Base-by-base conservation (phyloP, 2,888 invertebrate genomes). In the Leucophora obtusa region DNA sequence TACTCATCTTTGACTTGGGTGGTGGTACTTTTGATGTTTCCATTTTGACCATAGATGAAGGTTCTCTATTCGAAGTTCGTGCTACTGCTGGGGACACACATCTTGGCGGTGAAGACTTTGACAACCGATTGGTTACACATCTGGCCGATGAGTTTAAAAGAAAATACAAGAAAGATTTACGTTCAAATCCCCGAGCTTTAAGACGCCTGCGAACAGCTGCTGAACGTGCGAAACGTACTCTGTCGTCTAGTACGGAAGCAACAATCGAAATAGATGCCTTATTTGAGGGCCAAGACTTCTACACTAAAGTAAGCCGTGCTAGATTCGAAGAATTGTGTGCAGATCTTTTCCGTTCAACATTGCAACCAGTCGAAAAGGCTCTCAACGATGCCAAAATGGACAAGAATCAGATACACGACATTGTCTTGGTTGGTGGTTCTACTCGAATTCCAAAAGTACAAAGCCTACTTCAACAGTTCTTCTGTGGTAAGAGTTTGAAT, bases 21-120 rank as follows among this genome's bases (percentile, higher is more conserved):
- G 98, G 98, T 88, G 79, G 97, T 85, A 97, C 97, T 84, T 98
- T 98, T 89, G 98, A 98, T 92, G 98, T 98, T 50, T 97, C 97
- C 82, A 96, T 98, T 87, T 92, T 98, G 85, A 97, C 97, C 84
- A 98, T 98, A 88, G 97, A 97, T 91, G 97, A 97, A 89, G 94
- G 97, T 91, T 87, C 87, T 0, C 93, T 95, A 86, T 97, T 97
- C 90, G 97, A 98, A 89, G 97, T 97, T 9, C 96, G 96, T 88
- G 95, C 97, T 7, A 98, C 97, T 21, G 96, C 96, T 80, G 97
- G 97, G 80, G 97, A 98, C 89, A 97, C 97, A 79, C 97, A 97
- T 88, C 93, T 97, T 91, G 97, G 96, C 85, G 96, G 97, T 83
- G 96, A 97, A 91, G 97, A 97, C 91, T 96, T 96, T 85, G 97